Evolutionary conservation across 2,113 vertebrate genomes (phyloP), one percentile per base, ranked within the genome.

Genomic region (Lepisosteus oculatus): DNA sequence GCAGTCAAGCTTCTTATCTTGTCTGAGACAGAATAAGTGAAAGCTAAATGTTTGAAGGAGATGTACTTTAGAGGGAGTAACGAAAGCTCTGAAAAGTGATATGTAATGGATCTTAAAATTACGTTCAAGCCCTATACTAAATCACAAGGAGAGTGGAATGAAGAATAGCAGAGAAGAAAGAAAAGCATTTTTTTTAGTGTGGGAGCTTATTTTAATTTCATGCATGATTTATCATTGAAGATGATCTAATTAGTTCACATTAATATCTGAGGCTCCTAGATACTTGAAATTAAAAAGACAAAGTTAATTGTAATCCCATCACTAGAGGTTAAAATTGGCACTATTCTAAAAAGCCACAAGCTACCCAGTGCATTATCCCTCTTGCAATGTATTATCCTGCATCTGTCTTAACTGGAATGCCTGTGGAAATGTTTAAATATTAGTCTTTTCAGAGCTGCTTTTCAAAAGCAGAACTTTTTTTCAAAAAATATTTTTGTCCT

Each of bases 191-290:
- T 74, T 62, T 64, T 64, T 43, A 61, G 15, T 45, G 57, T 71
- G 69, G 79, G 71, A 72, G 70, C 72, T 68, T 43, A 70, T 71
- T 84, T 87, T 84, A 79, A 82, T 85, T 84, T 86, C 78, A 84
- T 62, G 68, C 76, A 76, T 77, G 71, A 64, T 71, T 12, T 76
- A 73, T 67, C 74, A 70, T 67, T 77, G 76, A 82, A 77, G 73
- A 69, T 78, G 83, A 81, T 78, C 72, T 76, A 78, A 88, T 85
- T 82, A 77, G 59, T 64, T 57, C 70, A 65, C 61, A 72, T 83
- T 82, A 83, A 78, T 80, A 65, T 72, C 68, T 71, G 47, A 71
- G 79, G 79, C 77, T 84, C 72, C 77, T 51, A 72, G 78, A 81
- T 55, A 72, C 71, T 74, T 77, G 75, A 79, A 75, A 79, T 81